Conservation (phyloP, 2,113 vertebrate genomes). For the Lipophrys pholis region DNA sequence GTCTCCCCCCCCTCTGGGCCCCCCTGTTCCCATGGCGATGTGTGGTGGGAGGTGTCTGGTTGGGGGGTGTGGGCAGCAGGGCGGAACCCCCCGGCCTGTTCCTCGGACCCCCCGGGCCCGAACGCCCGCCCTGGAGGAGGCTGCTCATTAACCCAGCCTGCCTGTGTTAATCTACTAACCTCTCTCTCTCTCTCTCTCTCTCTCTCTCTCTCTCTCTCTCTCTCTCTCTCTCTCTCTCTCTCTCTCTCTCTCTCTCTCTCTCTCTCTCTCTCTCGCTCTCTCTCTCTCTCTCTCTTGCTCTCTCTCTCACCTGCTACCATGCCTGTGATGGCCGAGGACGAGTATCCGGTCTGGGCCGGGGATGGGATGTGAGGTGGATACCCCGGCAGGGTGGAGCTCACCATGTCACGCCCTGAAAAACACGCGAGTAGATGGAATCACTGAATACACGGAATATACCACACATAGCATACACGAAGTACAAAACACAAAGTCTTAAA, state of each 20-base stretch:
- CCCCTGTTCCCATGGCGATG: conserved; percentile 84
- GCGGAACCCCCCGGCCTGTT: conserved; percentile 82
- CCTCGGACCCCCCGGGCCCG: conserved; percentile 74
- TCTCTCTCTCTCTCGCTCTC: background rate
- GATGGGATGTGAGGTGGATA: conserved; percentile 93
- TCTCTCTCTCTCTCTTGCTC: background rate
- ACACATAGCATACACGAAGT: no score
- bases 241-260: conserved; percentile 7
- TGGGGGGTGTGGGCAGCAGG: conserved; percentile 80
- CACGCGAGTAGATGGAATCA: no score
- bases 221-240: background rate
- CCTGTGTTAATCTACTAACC: no score
- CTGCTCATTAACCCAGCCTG: conserved; percentile 83
- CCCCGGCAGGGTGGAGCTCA: conserved; percentile 90
- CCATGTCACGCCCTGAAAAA: conserved; percentile 90
- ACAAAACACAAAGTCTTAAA: no score
- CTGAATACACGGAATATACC: conserved; percentile 52
- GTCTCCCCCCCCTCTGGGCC: conserved; percentile 76
- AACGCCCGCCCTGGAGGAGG: conserved; percentile 53
- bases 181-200: conserved; percentile 22
- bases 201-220: background rate
- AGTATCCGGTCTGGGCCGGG: conserved; percentile 88
- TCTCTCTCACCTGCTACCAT: conserved; percentile 89
- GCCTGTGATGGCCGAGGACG: conserved; percentile 90
- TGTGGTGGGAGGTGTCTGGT: conserved; percentile 80